Evolutionary conservation across 2,888 invertebrate species (phyloP).

Genomic region (Leptopterna dolabrata): DNA sequence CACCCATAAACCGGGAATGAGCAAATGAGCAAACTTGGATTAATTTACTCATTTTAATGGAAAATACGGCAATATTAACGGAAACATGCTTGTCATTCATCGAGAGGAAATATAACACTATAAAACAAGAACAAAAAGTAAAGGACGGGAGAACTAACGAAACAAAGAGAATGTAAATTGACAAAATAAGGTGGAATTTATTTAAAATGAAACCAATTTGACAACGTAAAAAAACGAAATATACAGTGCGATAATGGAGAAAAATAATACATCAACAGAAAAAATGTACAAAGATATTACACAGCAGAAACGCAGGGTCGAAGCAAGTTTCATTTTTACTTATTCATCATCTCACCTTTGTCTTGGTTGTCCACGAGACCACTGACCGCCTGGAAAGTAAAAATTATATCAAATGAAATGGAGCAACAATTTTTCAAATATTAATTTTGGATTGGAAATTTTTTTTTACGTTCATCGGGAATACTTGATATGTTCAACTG

Average conservation of each 20-base stretch:
- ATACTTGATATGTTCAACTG: no score
- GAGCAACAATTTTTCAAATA: no score
- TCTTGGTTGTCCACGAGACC: slow-evolving; percentile 75
- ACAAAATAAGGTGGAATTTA: slow-evolving; percentile 25
- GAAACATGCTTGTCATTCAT: no score
- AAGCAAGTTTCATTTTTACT: slow-evolving; percentile 23
- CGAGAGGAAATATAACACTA: not conserved
- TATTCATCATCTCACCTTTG: slow-evolving; percentile 60
- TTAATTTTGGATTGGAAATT: no score
- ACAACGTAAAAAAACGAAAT: slow-evolving; percentile 8
- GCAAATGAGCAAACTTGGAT: no score
- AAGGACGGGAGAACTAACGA: not conserved
- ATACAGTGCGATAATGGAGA: slow-evolving; percentile 14
- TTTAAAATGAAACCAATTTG: slow-evolving; percentile 21
- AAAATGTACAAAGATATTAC: not conserved
- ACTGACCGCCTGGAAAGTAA: slow-evolving; percentile 78
- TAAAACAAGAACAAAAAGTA: not conserved
- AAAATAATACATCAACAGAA: slow-evolving; percentile 17
- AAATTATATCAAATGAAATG: no score
- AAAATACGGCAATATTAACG: no score
- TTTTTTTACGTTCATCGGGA: no score
- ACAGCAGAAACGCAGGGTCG: not conserved
- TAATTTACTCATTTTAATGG: no score
- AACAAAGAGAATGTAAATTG: slow-evolving; percentile 26
- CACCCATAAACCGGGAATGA: no score